Conservation (phyloP, 2,888 invertebrate genomes). For the Orgyia antiqua region DNA sequence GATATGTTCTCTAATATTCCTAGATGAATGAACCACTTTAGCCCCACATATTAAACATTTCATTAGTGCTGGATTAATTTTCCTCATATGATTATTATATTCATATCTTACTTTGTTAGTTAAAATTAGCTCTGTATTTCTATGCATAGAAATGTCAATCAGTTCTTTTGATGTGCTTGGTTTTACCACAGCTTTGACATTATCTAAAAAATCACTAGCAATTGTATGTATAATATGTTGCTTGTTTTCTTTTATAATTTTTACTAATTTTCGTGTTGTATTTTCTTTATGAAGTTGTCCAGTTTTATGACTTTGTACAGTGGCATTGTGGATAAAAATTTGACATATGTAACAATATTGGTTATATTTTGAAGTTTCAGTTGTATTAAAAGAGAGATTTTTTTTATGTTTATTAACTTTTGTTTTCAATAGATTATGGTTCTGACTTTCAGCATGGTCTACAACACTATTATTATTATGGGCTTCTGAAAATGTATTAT, state of each 20-base stretch:
- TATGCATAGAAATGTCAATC: not conserved
- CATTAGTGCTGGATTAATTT: not conserved
- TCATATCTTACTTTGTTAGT: not conserved
- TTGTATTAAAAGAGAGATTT: not conserved
- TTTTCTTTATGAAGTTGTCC: constrained; percentile 1
- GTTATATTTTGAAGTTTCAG: not conserved
- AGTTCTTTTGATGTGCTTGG: not conserved
- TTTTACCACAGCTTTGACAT: too few species aligned
- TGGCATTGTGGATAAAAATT: constrained; percentile 2
- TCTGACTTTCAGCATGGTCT: constrained; percentile 1
- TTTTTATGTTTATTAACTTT: not conserved
- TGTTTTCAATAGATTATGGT: constrained; percentile 2
- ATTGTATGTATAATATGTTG: too few species aligned
- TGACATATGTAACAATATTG: constrained; percentile 7
- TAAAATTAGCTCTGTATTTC: not conserved
- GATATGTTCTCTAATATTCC: constrained; percentile 2
- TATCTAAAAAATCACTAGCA: too few species aligned
- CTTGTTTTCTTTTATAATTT: not conserved
- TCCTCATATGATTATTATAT: constrained; percentile 1
- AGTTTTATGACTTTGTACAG: constrained; percentile 1
- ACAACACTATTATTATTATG: constrained; percentile 5
- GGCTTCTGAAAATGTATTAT: constrained; percentile 2
- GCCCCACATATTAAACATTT: constrained; percentile 2
- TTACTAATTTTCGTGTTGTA: not conserved
- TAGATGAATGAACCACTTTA: not conserved